These are phyloP conservation scores for Egretta garzetta DNA, from an alignment of 2,113 vertebrate genomes.

Conservation along the genomic window DNA sequence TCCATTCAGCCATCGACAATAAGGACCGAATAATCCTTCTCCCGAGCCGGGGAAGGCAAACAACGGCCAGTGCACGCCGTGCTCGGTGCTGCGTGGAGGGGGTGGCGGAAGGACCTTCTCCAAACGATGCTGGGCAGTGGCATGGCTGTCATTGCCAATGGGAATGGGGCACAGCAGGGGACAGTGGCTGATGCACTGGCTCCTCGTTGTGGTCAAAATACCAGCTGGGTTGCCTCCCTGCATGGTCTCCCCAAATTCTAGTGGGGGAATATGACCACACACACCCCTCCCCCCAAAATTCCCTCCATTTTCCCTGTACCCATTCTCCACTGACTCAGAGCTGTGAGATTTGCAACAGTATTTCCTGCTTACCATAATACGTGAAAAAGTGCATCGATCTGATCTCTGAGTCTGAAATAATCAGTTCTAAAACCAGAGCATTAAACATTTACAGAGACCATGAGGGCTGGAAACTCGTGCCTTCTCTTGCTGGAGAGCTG, in stretches of 20 bases:
- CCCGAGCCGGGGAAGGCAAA: not conserved
- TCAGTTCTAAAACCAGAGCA: not conserved
- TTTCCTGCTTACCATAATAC: not conserved
- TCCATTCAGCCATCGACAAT: not conserved
- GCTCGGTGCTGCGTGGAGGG: fast-evolving
- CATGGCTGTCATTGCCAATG: fast-evolving
- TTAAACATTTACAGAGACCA: not conserved
- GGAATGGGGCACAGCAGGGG: not conserved
- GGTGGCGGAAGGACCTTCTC: not conserved
- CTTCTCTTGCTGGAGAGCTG: not conserved
- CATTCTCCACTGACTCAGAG: not conserved
- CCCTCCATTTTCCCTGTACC: not conserved
- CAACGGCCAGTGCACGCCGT: fast-evolving
- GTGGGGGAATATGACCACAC: not conserved
- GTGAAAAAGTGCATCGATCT: not conserved
- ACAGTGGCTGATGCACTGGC: fast-evolving
- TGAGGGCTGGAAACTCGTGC: not conserved
- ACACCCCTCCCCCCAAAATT: not conserved
- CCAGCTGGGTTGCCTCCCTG: not conserved
- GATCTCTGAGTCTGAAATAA: not conserved
- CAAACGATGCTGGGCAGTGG: not conserved
- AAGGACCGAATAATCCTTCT: not conserved
- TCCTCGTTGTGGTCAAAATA: not conserved
- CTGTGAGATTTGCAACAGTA: not conserved
- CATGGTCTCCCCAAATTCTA: not conserved